Evolutionary conservation across 2,797 vertebrate genomes (phyloP), one percentile per base, ranked within the genome.

Genomic region (Sandelia bainsii): DNA sequence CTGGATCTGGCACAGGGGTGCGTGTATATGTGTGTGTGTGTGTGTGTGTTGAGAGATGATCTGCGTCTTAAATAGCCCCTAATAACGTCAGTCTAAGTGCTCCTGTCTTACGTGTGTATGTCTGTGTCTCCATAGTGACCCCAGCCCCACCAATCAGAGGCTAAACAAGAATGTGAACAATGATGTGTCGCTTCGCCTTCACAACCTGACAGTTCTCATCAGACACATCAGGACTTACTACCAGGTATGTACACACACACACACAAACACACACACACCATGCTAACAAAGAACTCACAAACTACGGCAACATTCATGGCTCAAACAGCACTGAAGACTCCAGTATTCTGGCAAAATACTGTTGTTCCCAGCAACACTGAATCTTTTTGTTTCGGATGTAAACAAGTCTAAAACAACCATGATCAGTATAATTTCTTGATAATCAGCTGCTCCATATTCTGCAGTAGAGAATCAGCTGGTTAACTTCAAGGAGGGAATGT

Each of bases 141-240:
- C 90, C 17, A 87, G 76, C 61, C 91, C 87, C 16, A 79, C 84
- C 80, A 80, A 92, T 70, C 91, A 91, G 77, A 86, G 91, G 74
- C 80, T 92, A 81, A 90, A 80, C 86, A 93, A 91, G 82, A 93
- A 91, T 32, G 69, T 91, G 52, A 89, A 88, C 87, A 93, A 91
- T 40, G 92, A 93, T 2, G 54, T 85, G 54, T 72, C 89, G 0
- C 89, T 93, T 51, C 90, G 92, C 23, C 90, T 93, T 29, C 82
- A 93, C 84, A 93, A 93, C 83, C 76, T 93, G 50, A 89, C 78
- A 0, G 86, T 93, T 29, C 90, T 92, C 62, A 88, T 59, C 60
- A 76, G 88, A 59, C 92, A 92, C 51, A 89, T 93, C 82, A 90
- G 76, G 72, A 88, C 67, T 0, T 93, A 90, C 80, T 93, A 93